A percentile compares a stretch with the other conserved stretches of the same genome.
These are phyloP conservation scores for Petrolisthes manimaculis DNA, from an alignment of 2,888 invertebrate genomes.

Conservation along the genomic window DNA sequence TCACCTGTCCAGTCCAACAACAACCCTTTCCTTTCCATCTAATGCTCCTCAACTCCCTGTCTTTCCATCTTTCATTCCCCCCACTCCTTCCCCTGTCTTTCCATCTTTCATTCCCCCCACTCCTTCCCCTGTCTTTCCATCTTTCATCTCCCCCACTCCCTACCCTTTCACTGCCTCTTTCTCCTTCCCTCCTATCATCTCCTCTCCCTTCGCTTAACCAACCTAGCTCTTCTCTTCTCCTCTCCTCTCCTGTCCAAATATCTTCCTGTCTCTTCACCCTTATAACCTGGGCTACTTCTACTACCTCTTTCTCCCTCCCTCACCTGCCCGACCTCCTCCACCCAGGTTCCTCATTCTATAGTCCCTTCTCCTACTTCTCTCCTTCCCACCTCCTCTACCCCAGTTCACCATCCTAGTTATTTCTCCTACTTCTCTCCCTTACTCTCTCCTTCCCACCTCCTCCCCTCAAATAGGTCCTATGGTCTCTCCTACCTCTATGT, in stretches of 20 bases:
- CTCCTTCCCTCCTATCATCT: neutral
- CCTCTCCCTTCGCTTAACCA: neutral
- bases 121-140: neutral
- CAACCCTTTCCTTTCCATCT: neutral
- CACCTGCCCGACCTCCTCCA: neutral
- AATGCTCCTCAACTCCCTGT: neutral
- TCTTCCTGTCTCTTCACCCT: neutral
- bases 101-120: neutral
- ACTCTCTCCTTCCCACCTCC: neutral
- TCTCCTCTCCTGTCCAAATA: neutral
- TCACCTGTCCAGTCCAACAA: neutral
- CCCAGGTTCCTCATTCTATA: neutral
- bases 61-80: neutral
- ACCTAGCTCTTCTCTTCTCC: neutral
- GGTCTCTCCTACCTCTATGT: neutral
- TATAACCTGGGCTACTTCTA: neutral
- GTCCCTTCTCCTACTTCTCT: neutral
- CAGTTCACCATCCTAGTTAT: neutral
- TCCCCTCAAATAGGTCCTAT: neutral
- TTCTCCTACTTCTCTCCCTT: neutral
- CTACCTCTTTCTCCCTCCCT: neutral
- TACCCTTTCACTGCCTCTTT: neutral
- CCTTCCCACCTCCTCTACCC: neutral
- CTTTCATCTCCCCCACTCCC: neutral
- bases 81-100: neutral